Base-by-base conservation (phyloP, 2,797 vertebrate genomes). In the Anguilla marmorata region DNA sequence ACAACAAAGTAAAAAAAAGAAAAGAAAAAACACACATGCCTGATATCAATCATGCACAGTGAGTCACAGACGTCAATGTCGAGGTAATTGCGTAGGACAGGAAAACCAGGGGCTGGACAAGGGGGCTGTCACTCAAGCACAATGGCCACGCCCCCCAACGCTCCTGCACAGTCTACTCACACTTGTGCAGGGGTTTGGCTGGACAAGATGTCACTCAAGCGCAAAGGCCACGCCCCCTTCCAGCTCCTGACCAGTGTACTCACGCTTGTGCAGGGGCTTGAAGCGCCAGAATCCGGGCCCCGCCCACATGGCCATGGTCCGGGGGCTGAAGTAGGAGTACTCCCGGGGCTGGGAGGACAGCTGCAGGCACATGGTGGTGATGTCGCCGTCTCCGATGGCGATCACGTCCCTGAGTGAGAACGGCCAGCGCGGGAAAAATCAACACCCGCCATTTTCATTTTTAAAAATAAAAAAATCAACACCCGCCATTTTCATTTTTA, bases 271-370 rank as follows among this genome's bases (percentile, higher is more conserved):
- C 4, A 91, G 96, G 0, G 97, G 97, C 91, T 96, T 97, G 94
- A 99, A 99, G 84, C 97, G 96, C 98, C 98, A 99, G 95, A 99
- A 98, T 11, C 98, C 97, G 0, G 98, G 98, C 58, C 98, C 98
- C 0, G 97, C 98, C 98, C 98, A 99, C 41, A 97, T 96, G 0
- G 97, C 96, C 96, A 99, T 98, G 1, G 95, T 97, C 24, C 95
- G 96, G 37, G 98, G 98, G 92, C 98, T 99, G 94, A 99, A 99
- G 94, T 99, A 99, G 2, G 98, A 99, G 85, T 99, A 99, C 87
- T 99, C 98, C 84, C 98, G 96, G 50, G 98, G 97, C 60, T 97
- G 95, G 91, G 96, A 94, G 7, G 98, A 99, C 74, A 99, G 92
- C 90, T 98, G 97, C 69, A 96, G 94, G 91, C 97, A 98, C 97